Evolutionary conservation across 2,113 vertebrate genomes (phyloP).

Genomic region (Melanotaenia duboulayi): DNA sequence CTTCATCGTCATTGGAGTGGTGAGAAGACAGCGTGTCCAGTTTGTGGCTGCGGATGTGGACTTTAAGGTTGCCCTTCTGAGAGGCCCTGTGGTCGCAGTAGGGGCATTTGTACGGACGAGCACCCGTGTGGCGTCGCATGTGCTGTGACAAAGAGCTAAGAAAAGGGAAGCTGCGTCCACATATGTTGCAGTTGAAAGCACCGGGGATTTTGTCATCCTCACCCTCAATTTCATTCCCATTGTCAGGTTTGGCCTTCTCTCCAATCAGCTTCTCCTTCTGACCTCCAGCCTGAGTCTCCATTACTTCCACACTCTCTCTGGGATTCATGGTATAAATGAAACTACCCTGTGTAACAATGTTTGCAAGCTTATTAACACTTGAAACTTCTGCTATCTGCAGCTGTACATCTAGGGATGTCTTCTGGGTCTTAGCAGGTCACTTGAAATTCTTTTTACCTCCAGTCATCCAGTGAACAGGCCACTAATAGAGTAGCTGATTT

Average conservation of each 20-base stretch:
- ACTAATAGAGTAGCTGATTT: conserved; percentile 51
- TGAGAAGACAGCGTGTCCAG: conserved; percentile 90
- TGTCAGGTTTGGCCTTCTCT: conserved; percentile 39
- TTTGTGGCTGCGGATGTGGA: conserved; percentile 95
- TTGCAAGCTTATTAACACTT: conserved; percentile 42
- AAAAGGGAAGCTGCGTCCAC: conserved; percentile 94
- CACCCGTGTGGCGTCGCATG: conserved; percentile 95
- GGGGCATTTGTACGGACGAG: conserved; percentile 96
- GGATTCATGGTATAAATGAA: conserved; percentile 80
- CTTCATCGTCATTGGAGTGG: conserved; percentile 84
- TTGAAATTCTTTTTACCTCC: conserved; percentile 45
- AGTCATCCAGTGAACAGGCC: conserved; percentile 52
- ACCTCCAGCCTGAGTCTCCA: conserved; percentile 64
- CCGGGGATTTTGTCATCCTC: conserved; percentile 83
- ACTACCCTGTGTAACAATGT: conserved; percentile 29
- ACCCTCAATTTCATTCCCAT: conserved; percentile 66
- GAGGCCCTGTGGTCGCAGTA: conserved; percentile 96
- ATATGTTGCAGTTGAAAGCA: conserved; percentile 89
- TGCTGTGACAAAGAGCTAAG: conserved; percentile 96
- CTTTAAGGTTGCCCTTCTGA: conserved; percentile 96
- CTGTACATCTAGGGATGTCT: conserved; percentile 69
- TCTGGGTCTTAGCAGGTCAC: conserved; percentile 22
- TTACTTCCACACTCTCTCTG: conserved; percentile 76
- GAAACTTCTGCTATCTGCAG: conserved; percentile 73
- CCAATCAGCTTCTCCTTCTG: conserved; percentile 71